Conservation (phyloP, 1,140 invertebrate species). For the Drosophila obscura region DNA sequence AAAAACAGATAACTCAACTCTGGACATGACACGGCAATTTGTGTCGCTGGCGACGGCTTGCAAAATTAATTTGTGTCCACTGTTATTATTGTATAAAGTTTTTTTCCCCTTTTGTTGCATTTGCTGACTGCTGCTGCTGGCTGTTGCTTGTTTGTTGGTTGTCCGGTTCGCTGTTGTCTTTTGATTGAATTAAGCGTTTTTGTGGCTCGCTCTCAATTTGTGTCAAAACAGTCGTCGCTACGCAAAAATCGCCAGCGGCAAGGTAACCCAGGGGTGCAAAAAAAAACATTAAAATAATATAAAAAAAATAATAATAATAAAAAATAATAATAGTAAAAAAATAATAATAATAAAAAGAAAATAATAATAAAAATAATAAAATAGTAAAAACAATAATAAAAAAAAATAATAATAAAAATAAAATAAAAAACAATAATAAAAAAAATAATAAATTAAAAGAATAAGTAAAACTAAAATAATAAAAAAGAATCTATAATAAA, state of each 20-base stretch:
- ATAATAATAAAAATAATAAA: no score
- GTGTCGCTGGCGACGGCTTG: slow-evolving; percentile 75
- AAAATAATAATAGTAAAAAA: no score
- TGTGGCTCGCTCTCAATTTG: slow-evolving; percentile 68
- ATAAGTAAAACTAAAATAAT: no score
- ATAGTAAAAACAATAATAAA: no score
- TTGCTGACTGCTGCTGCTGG: slow-evolving; percentile 22
- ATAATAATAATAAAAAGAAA: no score
- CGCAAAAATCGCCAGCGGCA: slow-evolving; percentile 41
- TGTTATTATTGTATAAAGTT: slow-evolving; percentile 72
- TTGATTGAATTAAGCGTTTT: slow-evolving; percentile 65
- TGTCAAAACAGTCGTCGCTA: slow-evolving; percentile 55
- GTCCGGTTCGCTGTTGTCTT: slow-evolving; percentile 32
- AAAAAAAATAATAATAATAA: no score
- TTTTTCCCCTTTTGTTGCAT: slow-evolving; percentile 20
- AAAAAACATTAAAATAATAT: no score
- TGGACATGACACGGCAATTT: slow-evolving; percentile 80
- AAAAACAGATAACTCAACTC: slow-evolving; percentile 60
- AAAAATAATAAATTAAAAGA: no score
- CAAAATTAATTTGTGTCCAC: slow-evolving; percentile 80
- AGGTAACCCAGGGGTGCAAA: slow-evolving; percentile 13
- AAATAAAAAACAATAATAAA: no score
- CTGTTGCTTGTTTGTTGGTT: slow-evolving; percentile 34
- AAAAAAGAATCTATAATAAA: no score
- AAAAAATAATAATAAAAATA: no score